Evolutionary conservation across 2,113 vertebrate species (phyloP).

Genomic region (Lota lota): DNA sequence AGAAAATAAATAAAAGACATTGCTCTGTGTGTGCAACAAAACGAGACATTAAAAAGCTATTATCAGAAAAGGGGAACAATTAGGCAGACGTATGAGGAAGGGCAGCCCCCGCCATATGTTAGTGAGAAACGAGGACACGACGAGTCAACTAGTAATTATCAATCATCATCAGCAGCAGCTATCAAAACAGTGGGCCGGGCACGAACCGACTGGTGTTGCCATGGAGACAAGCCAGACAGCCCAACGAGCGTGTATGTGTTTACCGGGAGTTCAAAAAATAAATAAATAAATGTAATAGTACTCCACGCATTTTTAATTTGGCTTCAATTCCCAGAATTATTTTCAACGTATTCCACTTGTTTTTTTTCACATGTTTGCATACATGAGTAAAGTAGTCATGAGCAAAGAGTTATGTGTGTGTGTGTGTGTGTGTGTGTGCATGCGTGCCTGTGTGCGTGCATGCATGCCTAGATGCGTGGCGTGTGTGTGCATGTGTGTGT

Average conservation of each 20-base stretch:
- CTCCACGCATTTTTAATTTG: constrained; percentile 48
- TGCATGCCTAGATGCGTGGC: neutral
- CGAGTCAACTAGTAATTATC: constrained; percentile 73
- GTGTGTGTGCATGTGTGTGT: constrained; percentile 16
- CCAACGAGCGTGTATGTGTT: constrained; percentile 49
- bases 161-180: constrained; percentile 68
- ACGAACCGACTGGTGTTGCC: constrained; percentile 59
- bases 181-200: constrained; percentile 54
- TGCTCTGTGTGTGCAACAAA: constrained; percentile 42
- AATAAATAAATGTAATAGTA: neutral
- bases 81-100: constrained; percentile 59
- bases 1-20: constrained; percentile 35
- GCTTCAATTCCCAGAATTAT: too few species aligned
- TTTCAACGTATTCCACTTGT: too few species aligned
- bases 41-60: constrained; percentile 71
- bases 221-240: constrained; percentile 66
- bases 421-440: too few species aligned
- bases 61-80: constrained; percentile 65
- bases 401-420: too few species aligned
- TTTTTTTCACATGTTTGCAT: too few species aligned
- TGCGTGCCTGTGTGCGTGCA: neutral
- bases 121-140: constrained; percentile 52
- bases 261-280: constrained; percentile 63
- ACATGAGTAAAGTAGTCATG: too few species aligned
- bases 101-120: constrained; percentile 65